Base-by-base conservation (phyloP, 2,797 vertebrate genomes). In the Halcyon leucocephala region DNA sequence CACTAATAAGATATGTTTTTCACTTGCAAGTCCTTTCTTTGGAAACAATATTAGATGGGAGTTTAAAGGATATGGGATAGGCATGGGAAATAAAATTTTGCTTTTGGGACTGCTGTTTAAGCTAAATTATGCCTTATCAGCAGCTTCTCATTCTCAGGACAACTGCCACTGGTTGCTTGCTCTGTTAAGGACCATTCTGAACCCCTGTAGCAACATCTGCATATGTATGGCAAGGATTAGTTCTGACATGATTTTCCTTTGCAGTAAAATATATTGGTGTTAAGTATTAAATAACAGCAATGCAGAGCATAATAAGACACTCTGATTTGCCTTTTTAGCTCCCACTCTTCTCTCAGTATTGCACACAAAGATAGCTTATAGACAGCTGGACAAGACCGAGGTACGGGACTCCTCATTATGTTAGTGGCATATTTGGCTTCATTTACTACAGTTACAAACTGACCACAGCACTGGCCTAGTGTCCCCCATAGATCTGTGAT, bases 171-270 rank as follows among this genome's bases (percentile, higher is more conserved):
- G 17, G 2, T 12, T 79, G 4, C 10, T 82, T 55, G 14, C 7
- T 71, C 16, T 37, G 25, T 44, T 65, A 14, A 6, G 17, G 44
- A 10, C 14, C 15, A 7, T 41, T 54, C 20, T 57, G 14, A 51
- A 24, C 5, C 49, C 37, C 49, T 31, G 3, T 6, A 37, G 14
- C 22, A 74, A 58, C 3, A 42, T 2, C 37, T 57, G 18, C 7
- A 5, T 8, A 4, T n/a, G 6, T 3, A 41, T 5, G 5, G 14
- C 2, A 13, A 14, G 8, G 58, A 2, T 48, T 4, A 13, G 6
- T 62, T 69, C 49, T 46, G n/a, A 61, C 6, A 48, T 10, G 6
- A 52, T 39, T 73, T 85, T 16, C 21, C 18, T 69, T 46, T 51
- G 25, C 48, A 62, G 39, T 61, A 80, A n/a, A n/a, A n/a, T n/a